Percentiles rank a stretch among this genome's conserved stretches.
These are phyloP conservation scores for Hanleya hanleyi DNA, from an alignment of 2,888 invertebrate genomes.

Conservation along the genomic window DNA sequence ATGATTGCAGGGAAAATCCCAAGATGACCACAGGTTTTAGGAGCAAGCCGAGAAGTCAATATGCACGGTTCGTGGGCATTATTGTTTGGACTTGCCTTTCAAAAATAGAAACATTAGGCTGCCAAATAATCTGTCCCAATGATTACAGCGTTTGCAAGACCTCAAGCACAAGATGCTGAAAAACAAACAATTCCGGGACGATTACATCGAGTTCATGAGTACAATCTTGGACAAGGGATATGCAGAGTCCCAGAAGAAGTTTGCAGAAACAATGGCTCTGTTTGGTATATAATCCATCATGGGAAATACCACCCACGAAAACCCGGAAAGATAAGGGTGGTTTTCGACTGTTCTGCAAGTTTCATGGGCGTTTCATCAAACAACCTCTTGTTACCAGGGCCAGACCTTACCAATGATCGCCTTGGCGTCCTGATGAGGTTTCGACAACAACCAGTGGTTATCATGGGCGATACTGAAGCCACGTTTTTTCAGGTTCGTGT, in stretches of 20 bases:
- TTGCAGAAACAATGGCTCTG: background rate
- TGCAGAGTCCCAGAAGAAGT: background rate
- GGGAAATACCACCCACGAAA: background rate
- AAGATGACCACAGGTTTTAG: conserved; percentile 26
- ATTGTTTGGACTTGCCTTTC: conserved; percentile 23
- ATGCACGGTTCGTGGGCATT: conserved; percentile 17
- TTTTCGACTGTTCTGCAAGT: background rate
- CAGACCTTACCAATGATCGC: conserved; percentile 36
- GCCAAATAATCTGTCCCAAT: conserved; percentile 11
- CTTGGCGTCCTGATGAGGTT: conserved; percentile 35
- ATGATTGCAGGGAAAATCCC: conserved; percentile 26
- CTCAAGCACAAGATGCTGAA: conserved; percentile 2
- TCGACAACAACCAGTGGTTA: conserved; percentile 26
- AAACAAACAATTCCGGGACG: background rate
- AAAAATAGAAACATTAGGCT: conserved; percentile 1
- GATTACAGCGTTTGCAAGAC: conserved; percentile 7
- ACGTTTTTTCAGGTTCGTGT: conserved; percentile 40
- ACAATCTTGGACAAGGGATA: background rate
- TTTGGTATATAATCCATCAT: background rate
- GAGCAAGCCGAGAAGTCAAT: conserved; percentile 17
- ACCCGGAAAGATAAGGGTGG: background rate
- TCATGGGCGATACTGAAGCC: conserved; percentile 35
- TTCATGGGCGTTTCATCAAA: conserved; percentile 26
- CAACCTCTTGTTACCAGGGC: conserved; percentile 34
- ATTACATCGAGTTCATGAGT: background rate